These are phyloP conservation scores for Phasianus colchicus DNA, from an alignment of 2,113 vertebrate species.

Conservation along the genomic window DNA sequence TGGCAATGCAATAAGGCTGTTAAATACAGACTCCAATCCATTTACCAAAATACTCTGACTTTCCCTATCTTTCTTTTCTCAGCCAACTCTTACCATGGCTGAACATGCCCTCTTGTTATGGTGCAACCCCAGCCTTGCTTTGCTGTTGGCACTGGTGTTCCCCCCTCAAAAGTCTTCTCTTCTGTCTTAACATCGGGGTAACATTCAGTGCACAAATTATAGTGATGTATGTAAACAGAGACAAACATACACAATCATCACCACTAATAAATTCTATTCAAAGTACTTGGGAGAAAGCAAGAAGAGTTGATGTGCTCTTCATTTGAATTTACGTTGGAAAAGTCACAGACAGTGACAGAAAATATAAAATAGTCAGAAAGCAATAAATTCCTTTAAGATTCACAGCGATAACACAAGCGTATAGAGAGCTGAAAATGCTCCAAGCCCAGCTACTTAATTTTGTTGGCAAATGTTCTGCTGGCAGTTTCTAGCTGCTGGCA, in stretches of 20 bases:
- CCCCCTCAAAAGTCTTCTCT: neutral
- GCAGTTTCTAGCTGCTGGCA: constrained; percentile 47
- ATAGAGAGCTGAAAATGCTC: constrained; percentile 9
- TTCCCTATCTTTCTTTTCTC: constrained; percentile 17
- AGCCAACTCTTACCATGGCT: constrained; percentile 17
- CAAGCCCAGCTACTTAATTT: constrained; percentile 41
- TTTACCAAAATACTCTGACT: constrained; percentile 13
- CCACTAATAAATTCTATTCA: constrained; percentile 20
- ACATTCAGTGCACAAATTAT: constrained; percentile 1
- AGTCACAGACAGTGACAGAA: constrained; percentile 38
- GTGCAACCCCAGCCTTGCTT: neutral
- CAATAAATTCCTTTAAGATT: constrained; percentile 58
- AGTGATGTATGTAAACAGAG: constrained; percentile 8
- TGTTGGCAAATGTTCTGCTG: constrained; percentile 48
- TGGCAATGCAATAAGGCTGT: neutral
- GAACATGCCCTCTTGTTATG: constrained; percentile 3
- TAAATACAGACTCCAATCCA: constrained; percentile 6
- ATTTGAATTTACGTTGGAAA: neutral
- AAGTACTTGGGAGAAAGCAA: constrained; percentile 18
- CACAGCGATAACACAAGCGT: neutral
- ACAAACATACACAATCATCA: constrained; percentile 37
- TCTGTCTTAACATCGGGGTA: constrained; percentile 29
- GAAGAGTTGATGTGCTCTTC: neutral
- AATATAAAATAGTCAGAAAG: constrained; percentile 34
- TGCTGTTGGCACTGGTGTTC: constrained; percentile 3